Conservation (phyloP, 2,797 vertebrate species). For the Todus mexicanus region DNA sequence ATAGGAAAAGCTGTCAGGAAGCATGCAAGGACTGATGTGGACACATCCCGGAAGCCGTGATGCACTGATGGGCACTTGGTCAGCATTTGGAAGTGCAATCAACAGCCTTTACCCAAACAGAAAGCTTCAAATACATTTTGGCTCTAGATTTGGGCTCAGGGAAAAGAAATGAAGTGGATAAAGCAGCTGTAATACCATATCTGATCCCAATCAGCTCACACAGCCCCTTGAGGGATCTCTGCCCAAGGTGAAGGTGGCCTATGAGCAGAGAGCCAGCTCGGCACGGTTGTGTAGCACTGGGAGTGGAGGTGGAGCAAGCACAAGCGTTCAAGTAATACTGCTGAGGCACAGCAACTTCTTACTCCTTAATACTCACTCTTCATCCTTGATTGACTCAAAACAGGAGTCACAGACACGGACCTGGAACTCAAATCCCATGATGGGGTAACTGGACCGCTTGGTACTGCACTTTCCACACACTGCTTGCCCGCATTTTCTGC, state of each 20-base stretch:
- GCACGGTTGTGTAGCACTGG: neutral
- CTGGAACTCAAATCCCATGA: slow-evolving; percentile 99
- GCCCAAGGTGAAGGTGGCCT: neutral
- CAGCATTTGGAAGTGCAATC: neutral
- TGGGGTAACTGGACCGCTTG: slow-evolving; percentile 90
- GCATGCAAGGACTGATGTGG: neutral
- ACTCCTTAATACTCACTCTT: slow-evolving; percentile 86
- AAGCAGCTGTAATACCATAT: neutral
- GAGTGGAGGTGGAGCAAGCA: neutral
- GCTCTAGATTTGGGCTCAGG: neutral
- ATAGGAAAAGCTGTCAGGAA: neutral
- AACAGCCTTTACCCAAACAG: neutral
- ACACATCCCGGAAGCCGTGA: neutral
- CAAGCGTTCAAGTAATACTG: neutral
- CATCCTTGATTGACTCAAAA: slow-evolving; percentile 92
- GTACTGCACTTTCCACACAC: slow-evolving; percentile 96
- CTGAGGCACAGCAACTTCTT: neutral
- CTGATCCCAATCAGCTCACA: neutral
- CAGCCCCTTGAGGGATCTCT: neutral
- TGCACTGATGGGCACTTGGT: neutral
- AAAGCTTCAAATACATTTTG: neutral
- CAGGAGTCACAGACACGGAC: slow-evolving; percentile 94
- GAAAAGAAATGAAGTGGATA: neutral
- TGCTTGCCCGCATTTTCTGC: slow-evolving; percentile 95
- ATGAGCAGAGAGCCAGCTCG: neutral